Conservation (phyloP, 2,113 vertebrate genomes). For the Callopanchax toddi region DNA sequence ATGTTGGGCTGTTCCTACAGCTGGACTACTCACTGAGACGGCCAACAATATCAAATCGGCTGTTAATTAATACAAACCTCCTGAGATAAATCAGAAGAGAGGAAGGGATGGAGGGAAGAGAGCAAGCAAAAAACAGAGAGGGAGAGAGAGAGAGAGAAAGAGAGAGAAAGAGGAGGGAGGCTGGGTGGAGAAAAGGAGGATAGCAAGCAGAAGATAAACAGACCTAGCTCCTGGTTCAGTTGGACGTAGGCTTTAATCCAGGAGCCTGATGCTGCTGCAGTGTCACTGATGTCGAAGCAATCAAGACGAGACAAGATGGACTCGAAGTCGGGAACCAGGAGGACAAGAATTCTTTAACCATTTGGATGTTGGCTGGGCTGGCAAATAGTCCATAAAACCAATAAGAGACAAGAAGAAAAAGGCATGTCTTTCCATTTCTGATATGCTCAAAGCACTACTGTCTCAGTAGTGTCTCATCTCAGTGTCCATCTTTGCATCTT, state of each 20-base stretch:
- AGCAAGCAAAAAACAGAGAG: conserved; percentile 43
- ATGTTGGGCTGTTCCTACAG: conserved; percentile 2
- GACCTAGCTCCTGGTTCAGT: conserved; percentile 65
- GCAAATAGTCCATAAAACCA: conserved; percentile 65
- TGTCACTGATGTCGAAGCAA: conserved; percentile 39
- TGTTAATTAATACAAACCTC: conserved; percentile 68
- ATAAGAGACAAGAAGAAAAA: conserved; percentile 49
- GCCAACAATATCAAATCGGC: conserved; percentile 62
- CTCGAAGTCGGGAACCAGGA: conserved; percentile 47
- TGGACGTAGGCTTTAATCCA: conserved; percentile 54
- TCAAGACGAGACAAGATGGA: conserved; percentile 67
- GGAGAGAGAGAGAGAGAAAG: conserved; percentile 49
- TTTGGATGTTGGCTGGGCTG: conserved; percentile 52
- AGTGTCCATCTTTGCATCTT: conserved; percentile 55
- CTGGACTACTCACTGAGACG: conserved; percentile 7
- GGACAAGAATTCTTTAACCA: conserved; percentile 43
- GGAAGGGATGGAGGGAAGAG: conserved; percentile 48
- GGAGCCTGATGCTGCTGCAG: conserved; percentile 45
- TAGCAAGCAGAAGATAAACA: conserved; percentile 66
- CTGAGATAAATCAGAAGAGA: conserved; percentile 61
- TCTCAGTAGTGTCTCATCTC: too few species aligned
- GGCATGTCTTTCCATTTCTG: conserved; percentile 42
- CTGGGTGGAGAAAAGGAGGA: conserved; percentile 55
- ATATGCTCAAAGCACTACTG: conserved; percentile 45
- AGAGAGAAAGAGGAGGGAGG: conserved; percentile 57